Base-by-base conservation (phyloP, 2,888 invertebrate species). In the Shargacucullia verbasci region DNA sequence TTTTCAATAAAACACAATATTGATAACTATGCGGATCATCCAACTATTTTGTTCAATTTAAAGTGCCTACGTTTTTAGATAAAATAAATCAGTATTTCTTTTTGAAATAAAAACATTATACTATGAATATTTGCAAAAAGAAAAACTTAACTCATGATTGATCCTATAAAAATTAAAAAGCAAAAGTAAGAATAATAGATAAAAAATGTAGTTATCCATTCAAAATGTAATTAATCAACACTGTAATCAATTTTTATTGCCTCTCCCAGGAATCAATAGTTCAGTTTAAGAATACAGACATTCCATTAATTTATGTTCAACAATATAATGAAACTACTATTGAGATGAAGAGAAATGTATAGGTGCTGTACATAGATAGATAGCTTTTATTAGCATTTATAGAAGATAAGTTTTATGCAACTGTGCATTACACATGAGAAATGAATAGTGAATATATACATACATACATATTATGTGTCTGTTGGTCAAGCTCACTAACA, bases 331-430 rank as follows among this genome's bases (percentile, higher is more conserved):
- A 10, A 15, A 12, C 37, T 38, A 13, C 44, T 35, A 45, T 59
- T 67, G 52, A 45, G 14, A 31, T 34, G 12, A 13, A 43, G 44
- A 72, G 68, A 66, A 72, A 66, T 72, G 59, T 66, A 47, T 44
- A 37, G 31, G 25, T 33, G 29, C 14, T 44, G 20, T 20, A 20
- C 20, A 55, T 25, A 9, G 1, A 40, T n/a, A 39, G 33, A 46
- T 45, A 43, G 39, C 27, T 65, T 47, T 56, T 46, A 70, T 56
- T 46, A 39, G 15, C 15, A 49, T 31, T 56, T n/a, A 34, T 48
- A 29, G 14, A 34, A 15, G 11, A 69, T 35, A 20, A 20, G 20
- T 20, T 20, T 20, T 20, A 20, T 20, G 20, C 20, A 20, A 20
- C 20, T 20, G 20, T 20, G 20, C 20, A 20, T 20, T 4, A 20